These are phyloP conservation scores for Anthoscopus minutus DNA, from an alignment of 2,113 vertebrate species.

Conservation along the genomic window DNA sequence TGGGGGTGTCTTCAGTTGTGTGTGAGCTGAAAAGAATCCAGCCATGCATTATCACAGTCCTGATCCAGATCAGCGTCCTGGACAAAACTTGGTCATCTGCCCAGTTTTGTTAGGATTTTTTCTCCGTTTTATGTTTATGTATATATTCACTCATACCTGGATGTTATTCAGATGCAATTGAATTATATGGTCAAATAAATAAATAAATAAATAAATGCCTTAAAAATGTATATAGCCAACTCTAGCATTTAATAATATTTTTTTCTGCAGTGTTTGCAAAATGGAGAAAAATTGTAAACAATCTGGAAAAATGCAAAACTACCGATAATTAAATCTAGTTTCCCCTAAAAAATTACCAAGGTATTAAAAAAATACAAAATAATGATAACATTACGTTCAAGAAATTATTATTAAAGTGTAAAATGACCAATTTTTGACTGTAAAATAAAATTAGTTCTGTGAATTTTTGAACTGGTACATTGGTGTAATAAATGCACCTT, in stretches of 20 bases:
- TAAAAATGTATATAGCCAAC: neutral
- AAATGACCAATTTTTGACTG: neutral
- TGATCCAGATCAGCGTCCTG: neutral
- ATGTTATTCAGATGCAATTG: neutral
- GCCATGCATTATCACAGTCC: neutral
- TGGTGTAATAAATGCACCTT: neutral
- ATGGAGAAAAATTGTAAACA: neutral
- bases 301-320: neutral
- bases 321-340: neutral
- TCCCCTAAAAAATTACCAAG: neutral
- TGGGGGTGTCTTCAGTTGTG: neutral
- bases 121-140: neutral
- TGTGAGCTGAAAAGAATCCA: neutral
- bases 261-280: neutral
- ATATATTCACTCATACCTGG: neutral
- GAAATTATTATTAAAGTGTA: neutral
- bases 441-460: neutral
- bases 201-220: neutral
- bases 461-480: neutral
- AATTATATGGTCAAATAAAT: neutral
- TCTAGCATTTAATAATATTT: neutral
- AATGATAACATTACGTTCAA: neutral
- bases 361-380: neutral
- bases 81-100: neutral
- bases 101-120: neutral